Percentiles rank a stretch among this genome's conserved stretches.
Conservation (phyloP, 2,888 invertebrate genomes). For the Formica aserva region DNA sequence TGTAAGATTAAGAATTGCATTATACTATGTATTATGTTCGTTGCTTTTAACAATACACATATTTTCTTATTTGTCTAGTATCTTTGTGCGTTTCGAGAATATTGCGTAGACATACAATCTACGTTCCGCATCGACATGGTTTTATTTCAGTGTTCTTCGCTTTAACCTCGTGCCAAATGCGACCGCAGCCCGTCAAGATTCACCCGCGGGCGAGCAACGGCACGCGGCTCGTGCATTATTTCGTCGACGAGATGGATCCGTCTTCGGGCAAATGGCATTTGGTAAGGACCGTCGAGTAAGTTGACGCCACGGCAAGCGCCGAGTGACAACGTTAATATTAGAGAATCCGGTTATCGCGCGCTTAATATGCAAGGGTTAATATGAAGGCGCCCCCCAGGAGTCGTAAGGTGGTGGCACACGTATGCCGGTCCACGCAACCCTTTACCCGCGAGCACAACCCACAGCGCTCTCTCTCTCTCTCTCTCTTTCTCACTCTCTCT, state of each 20-base stretch:
- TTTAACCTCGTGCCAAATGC: conserved; percentile 8
- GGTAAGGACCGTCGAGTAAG: conserved; percentile 72
- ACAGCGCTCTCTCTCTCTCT: conserved; percentile 15
- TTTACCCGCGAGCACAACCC: conserved; percentile 78
- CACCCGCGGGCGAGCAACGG: conserved; percentile 54
- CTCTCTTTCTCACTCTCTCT: not conserved
- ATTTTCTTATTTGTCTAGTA: not conserved
- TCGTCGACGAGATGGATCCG: conserved; percentile 71
- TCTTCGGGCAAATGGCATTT: conserved; percentile 71
- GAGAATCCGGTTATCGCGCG: conserved; percentile 84
- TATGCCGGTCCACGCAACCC: conserved; percentile 81
- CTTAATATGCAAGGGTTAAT: conserved; percentile 85
- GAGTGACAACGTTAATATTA: conserved; percentile 83
- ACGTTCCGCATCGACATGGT: not conserved
- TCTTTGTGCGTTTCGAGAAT: not conserved
- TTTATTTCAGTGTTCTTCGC: conserved; percentile 10
- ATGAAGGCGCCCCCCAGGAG: conserved; percentile 85
- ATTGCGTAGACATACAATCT: not conserved
- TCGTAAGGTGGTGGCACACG: conserved; percentile 84
- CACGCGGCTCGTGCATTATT: conserved; percentile 69
- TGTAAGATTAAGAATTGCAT: not conserved
- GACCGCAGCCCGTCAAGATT: conserved; percentile 56
- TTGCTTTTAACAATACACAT: not conserved
- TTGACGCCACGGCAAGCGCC: conserved; percentile 64
- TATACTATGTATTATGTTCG: not conserved